Evolutionary conservation across 1,140 invertebrate genomes (phyloP), one percentile per base, ranked within the genome.

Genomic region (Drosophila nasuta): DNA sequence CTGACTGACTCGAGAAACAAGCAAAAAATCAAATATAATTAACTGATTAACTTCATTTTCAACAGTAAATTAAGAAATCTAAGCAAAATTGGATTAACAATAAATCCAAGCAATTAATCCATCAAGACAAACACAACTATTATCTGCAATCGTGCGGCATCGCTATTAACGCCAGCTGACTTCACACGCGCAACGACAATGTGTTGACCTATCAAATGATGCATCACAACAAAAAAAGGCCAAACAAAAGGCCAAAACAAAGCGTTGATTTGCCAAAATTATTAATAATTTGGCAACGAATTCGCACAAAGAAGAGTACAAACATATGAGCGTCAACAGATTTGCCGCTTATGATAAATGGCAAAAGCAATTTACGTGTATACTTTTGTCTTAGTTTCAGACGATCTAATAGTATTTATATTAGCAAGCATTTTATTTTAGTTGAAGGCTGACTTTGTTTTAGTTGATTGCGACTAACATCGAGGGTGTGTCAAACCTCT

Each of bases 301-400:
- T 58, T 52, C 13, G 33, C 17, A 75, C 60, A 81, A 49, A 58
- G 20, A 63, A 48, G 81, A 68, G 33, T 60, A 20, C 74, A 67
- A 76, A 74, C 64, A 79, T 35, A 13, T 52, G 56, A 62, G 60
- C 64, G 77, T 77, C 76, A 77, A 68, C 52, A 20, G 80, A 82
- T 82, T 82, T 62, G 60, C 64, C 51, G 63, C 72, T 54, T 56
- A 82, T 82, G 80, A 82, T 82, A 71, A 71, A 88, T 88, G 70
- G 66, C 46, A 82, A 51, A 46, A 58, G 71, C 62, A 57, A 43
- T 20, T 25, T 25, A 25, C 20, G 20, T 25, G 38, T 25, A 43
- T 46, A 54, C 48, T 65, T 75, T 43, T 73, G 33, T 75, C 51
- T 54, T 60, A 60, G 75, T 72, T 46, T 48, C 41, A 56, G 58